Base-by-base conservation (phyloP, 2,888 invertebrate genomes). In the Myopa tessellatipennis region DNA sequence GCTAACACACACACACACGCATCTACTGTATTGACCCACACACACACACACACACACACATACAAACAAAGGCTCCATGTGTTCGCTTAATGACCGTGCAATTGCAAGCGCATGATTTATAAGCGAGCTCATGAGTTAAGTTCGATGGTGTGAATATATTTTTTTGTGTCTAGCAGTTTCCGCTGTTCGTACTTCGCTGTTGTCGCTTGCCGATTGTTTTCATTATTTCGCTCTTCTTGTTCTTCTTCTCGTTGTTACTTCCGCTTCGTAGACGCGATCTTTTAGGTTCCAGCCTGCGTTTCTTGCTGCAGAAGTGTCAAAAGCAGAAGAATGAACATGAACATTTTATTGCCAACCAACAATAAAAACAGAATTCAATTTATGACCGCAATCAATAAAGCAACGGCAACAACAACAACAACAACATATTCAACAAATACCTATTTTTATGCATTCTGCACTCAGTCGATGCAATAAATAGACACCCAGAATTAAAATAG, bases 381-480 rank as follows among this genome's bases (percentile, higher is more conserved):
- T 45, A 45, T 45, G 45, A 45, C 45, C 3, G 3, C 45, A 45
- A 45, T 45, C 45, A 45, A 45, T 45, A 45, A 45, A 45, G 45
- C 45, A 45, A 45, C 45, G 3, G 26, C 26, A 26, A 2, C 45
- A 45, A 45, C 45, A 8, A 40, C 60, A 45, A 50, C 38, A 38
- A n/a, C 68, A 61, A 8, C 45, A 16, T n/a, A 60, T 4, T 4
- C 26, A 63, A 73, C 26, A 40, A 73, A 73, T 26, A 45, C 55
- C 36, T 67, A 74, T 52, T 74, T 74, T 74, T 74, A 74, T n/a
- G 8, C 10, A 16, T 65, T 52, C 65, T 36, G 50, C 55, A 55
- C 65, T 65, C 65, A 38, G n/a, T n/a, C 55, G 26, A 26, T 26
- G 65, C 65, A 65, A 55, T 65, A 74, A 74, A 65, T 52, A 74